Base-by-base conservation (phyloP, 2,113 vertebrate species). In the Oenanthe melanoleuca region DNA sequence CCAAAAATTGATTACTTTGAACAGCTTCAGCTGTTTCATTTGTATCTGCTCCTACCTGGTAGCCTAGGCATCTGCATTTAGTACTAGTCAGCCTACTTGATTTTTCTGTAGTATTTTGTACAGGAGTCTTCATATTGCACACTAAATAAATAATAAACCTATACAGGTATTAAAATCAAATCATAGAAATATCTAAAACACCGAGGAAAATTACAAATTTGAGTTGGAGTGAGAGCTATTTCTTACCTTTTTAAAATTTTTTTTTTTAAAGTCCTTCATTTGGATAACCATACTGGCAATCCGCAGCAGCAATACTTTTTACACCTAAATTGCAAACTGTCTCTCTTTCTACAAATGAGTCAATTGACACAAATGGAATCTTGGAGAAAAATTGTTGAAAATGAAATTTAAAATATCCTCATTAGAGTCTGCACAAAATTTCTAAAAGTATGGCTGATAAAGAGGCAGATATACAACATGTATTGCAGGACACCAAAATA, bases 311-410 rank as follows among this genome's bases (percentile, higher is more conserved):
- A 61, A 9, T 6, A 44, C 14, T 86, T 82, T 75, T 63, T 88
- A 69, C 11, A 44, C 13, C 5, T 64, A 42, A 75, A 61, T 9
- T 72, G 22, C 15, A 38, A 89, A 55, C 18, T 23, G 2, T 47
- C 16, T 55, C 0, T 0, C 5, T 72, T 85, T 59, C 11, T 53
- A 9, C n/a, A 49, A 49, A 40, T 56, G 8, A 80, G 4, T 15
- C 8, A 52, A 37, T 29, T 77, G 18, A 28, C 7, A 40, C 5
- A 65, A 53, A 75, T 25, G 7, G 9, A 57, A 31, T 64, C 28
- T 63, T 57, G 17, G 8, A 33, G 5, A 7, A 73, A 78, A 63
- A 5, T 5, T 38, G 8, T 37, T 85, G 15, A 80, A 56, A 86
- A 69, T 44, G 0, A 38, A 59, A 75, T 7, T 38, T 11, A 66